Conservation (phyloP, 2,113 vertebrate genomes). For the Eudyptes chrysolophus region DNA sequence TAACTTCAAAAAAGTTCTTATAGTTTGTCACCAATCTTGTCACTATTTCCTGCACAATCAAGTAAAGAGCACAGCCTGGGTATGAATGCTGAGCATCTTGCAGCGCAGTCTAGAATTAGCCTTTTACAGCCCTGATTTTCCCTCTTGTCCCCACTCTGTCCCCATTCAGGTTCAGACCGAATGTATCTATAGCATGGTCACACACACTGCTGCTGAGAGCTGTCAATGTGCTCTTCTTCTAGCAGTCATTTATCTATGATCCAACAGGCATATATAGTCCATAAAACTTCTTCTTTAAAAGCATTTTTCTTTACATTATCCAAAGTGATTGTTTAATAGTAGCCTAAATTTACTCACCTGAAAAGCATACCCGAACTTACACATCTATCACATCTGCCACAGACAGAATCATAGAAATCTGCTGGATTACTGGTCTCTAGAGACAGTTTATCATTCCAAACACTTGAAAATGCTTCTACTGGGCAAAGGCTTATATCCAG, state of each 20-base stretch:
- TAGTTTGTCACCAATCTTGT: not conserved
- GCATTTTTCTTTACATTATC: not conserved
- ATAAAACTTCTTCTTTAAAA: not conserved
- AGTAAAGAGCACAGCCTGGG: not conserved
- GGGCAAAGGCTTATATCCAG: not conserved
- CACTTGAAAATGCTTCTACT: not conserved
- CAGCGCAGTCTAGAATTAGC: not conserved
- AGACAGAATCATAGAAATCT: not conserved
- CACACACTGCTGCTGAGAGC: not conserved
- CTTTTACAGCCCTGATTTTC: not conserved
- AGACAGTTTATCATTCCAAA: not conserved
- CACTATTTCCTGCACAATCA: not conserved
- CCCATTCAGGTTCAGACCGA: not conserved
- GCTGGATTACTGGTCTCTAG: not conserved
- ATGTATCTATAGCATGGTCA: not conserved
- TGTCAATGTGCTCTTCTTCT: not conserved
- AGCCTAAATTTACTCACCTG: not conserved
- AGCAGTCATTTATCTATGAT: not conserved
- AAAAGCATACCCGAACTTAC: not conserved
- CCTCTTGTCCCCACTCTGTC: not conserved
- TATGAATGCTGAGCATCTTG: not conserved
- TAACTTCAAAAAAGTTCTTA: not conserved
- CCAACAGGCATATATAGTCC: not conserved
- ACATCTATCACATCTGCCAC: not conserved
- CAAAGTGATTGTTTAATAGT: not conserved